A percentile compares a stretch with the other conserved stretches of the same genome.
Evolutionary conservation across 2,113 vertebrate genomes (phyloP).

Genomic region (Fulica atra): DNA sequence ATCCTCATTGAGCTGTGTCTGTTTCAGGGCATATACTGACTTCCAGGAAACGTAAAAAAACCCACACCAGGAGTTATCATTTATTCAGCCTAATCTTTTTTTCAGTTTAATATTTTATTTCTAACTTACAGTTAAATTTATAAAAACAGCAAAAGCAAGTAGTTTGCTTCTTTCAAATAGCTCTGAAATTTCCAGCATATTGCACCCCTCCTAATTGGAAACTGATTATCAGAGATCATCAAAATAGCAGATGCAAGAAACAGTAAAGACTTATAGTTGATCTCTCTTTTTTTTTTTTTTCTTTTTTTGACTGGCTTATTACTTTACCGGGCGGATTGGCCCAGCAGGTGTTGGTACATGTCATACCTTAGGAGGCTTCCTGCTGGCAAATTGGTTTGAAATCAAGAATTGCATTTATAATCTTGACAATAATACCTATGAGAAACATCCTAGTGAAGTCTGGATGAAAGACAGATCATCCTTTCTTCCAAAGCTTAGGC

Average conservation of each 20-base stretch:
- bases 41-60: not conserved
- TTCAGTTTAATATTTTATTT: not conserved
- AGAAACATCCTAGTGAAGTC: constrained; percentile 17
- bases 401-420: constrained; percentile 51
- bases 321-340: not conserved
- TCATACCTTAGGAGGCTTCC: not conserved
- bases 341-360: constrained; percentile 34
- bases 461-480: constrained; percentile 49
- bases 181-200: not conserved
- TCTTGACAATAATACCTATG: constrained; percentile 45
- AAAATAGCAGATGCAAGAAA: not conserved
- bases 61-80: not conserved
- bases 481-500: not conserved
- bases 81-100: not conserved
- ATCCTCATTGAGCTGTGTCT: not conserved
- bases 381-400: constrained; percentile 61
- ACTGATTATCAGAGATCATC: not conserved
- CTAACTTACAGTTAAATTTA: not conserved
- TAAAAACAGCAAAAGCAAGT: not conserved
- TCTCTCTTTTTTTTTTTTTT: not conserved
- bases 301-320: not conserved
- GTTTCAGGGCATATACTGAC: not conserved
- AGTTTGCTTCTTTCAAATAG: not conserved
- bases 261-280: not conserved
- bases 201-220: not conserved